Conservation (phyloP, 2,113 vertebrate genomes). For the Gymnorhina tibicen region DNA sequence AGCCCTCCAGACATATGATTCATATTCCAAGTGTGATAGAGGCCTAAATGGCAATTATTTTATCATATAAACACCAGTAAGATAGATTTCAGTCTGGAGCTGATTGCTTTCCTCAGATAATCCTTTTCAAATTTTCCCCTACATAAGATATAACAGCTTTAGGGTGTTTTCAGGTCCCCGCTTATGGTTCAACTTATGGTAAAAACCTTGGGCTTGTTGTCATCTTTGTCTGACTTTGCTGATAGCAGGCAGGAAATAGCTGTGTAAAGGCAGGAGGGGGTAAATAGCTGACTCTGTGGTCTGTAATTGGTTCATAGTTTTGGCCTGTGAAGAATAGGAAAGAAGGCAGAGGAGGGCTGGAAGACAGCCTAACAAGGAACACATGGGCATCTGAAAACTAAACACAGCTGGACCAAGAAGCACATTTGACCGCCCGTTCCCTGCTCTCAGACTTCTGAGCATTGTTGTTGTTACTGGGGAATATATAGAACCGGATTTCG, state of each 20-base stretch:
- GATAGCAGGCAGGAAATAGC: constrained; percentile 77
- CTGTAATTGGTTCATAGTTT: constrained; percentile 79
- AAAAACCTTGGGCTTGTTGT: constrained; percentile 56
- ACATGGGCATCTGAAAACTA: constrained; percentile 73
- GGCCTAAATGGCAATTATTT: constrained; percentile 72
- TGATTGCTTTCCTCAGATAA: constrained; percentile 60
- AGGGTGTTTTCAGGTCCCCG: constrained; percentile 42
- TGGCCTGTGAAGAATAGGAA: constrained; percentile 68
- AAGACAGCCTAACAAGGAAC: constrained; percentile 74
- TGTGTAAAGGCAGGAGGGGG: constrained; percentile 68
- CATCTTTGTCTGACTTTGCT: constrained; percentile 67
- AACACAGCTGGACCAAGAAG: constrained; percentile 68
- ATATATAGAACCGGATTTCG: constrained; percentile 52
- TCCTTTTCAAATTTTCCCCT: constrained; percentile 64
- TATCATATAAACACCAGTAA: constrained; percentile 66
- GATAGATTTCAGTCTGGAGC: constrained; percentile 62
- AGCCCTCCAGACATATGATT: constrained; percentile 64
- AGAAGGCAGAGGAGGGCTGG: constrained; percentile 60
- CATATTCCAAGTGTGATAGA: constrained; percentile 67
- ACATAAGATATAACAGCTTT: constrained; percentile 64
- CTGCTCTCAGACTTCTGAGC: constrained; percentile 14
- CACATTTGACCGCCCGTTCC: constrained; percentile 24
- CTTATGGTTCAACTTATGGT: constrained; percentile 61
- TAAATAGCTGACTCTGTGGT: constrained; percentile 69
- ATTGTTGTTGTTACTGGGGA: constrained; percentile 40